Conservation (phyloP, 2,888 invertebrate genomes). For the Kryphioiulus occultus region DNA sequence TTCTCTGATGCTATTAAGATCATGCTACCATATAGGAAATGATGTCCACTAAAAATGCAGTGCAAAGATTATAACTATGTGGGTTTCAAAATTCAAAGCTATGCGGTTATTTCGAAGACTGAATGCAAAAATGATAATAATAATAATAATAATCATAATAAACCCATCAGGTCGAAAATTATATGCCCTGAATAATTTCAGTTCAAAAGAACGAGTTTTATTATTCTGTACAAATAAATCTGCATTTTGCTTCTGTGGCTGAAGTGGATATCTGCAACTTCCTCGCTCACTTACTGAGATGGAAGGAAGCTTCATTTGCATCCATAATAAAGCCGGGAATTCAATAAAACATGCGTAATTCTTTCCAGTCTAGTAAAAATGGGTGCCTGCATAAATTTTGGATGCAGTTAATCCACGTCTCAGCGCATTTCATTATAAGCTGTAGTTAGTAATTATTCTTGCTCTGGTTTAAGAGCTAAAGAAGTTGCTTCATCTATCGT, state of each 20-base stretch:
- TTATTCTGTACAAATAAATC: not conserved
- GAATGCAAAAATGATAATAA: not conserved
- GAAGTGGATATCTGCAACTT: not conserved
- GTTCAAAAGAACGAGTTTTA: not conserved
- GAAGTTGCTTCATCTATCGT: not conserved
- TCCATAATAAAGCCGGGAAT: conserved; percentile 9
- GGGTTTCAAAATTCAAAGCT: too few species aligned
- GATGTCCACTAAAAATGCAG: not conserved
- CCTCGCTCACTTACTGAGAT: not conserved
- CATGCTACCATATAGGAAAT: not conserved
- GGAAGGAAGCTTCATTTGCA: conserved; percentile 3
- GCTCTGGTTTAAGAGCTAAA: not conserved
- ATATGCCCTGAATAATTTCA: not conserved
- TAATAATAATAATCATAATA: too few species aligned
- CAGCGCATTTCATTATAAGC: conserved; percentile 24
- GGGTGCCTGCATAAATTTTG: conserved; percentile 32
- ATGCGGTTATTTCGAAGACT: too few species aligned
- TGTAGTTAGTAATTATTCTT: conserved; percentile 21
- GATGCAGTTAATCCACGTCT: not conserved
- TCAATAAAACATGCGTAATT: conserved; percentile 26
- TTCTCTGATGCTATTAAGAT: not conserved
- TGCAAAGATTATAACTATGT: too few species aligned
- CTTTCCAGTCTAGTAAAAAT: conserved; percentile 40
- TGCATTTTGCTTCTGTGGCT: not conserved
- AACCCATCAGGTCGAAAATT: too few species aligned